These are phyloP conservation scores for Nomada ferruginata DNA, from an alignment of 2,888 invertebrate genomes.

Conservation along the genomic window DNA sequence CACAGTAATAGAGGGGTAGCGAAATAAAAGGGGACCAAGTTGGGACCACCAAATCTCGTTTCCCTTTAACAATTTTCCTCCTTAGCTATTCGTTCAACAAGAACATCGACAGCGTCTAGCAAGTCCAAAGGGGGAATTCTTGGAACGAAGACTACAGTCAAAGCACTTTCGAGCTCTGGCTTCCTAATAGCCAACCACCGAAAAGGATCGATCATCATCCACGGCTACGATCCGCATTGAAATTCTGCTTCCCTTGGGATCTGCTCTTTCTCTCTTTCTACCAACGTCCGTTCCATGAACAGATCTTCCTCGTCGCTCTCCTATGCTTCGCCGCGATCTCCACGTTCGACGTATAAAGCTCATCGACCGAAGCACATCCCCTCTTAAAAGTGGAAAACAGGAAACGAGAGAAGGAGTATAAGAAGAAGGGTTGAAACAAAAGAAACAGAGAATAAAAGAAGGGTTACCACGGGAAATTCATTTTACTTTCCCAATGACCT, in stretches of 20 bases:
- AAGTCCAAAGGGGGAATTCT: slow-evolving; percentile 16
- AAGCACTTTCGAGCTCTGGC: slow-evolving; percentile 41
- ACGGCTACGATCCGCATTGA: slow-evolving; percentile 48
- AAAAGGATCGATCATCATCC: slow-evolving; percentile 58
- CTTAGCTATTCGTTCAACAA: slow-evolving; percentile 25
- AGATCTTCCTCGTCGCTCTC: background rate
- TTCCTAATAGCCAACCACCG: slow-evolving; percentile 43
- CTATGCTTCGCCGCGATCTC: background rate
- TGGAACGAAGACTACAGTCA: slow-evolving; percentile 44
- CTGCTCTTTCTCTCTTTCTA: background rate
- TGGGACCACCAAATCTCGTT: slow-evolving; percentile 35
- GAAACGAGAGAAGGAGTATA: background rate
- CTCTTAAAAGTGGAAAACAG: slow-evolving; percentile 12
- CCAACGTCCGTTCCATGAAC: background rate
- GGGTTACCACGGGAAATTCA: slow-evolving; percentile 65
- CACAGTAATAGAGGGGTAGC: background rate
- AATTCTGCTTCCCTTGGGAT: slow-evolving; percentile 36
- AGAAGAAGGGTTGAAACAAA: background rate
- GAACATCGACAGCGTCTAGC: slow-evolving; percentile 6
- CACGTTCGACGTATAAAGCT: slow-evolving; percentile 7
- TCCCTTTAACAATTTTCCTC: slow-evolving; percentile 55
- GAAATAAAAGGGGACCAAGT: background rate
- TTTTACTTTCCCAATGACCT: slow-evolving; percentile 69
- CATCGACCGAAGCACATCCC: slow-evolving; percentile 14
- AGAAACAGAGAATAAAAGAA: slow-evolving; percentile 22